Conservation (phyloP, 1,140 invertebrate genomes). For the Atta colombica region DNA sequence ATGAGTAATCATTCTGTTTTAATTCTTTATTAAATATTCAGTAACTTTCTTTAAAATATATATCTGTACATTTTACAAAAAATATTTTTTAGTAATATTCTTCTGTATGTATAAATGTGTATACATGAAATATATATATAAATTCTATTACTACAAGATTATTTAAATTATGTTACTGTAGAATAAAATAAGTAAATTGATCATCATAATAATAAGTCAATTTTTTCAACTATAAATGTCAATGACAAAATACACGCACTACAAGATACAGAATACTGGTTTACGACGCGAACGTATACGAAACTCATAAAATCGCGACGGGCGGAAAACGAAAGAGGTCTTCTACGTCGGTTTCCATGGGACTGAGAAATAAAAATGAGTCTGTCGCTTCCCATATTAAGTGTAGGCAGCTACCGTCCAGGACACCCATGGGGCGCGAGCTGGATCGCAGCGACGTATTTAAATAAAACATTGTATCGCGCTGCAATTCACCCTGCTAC, state of each 20-base stretch:
- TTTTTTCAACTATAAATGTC: conserved; percentile 45
- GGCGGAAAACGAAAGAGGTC: conserved; percentile 65
- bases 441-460: conserved; percentile 80
- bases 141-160: not conserved
- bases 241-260: conserved; percentile 37
- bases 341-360: conserved; percentile 68
- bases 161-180: not conserved
- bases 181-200: conserved; percentile 7
- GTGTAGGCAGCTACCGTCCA: conserved; percentile 80
- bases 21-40: not conserved
- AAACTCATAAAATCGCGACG: conserved; percentile 68
- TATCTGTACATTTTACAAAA: not conserved
- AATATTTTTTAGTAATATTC: not conserved
- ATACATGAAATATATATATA: not conserved
- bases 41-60: not conserved
- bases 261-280: conserved; percentile 39
- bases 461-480: conserved; percentile 82
- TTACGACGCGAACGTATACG: conserved; percentile 48
- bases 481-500: conserved; percentile 76
- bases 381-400: conserved; percentile 81
- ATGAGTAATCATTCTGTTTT: not conserved
- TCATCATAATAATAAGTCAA: conserved; percentile 35
- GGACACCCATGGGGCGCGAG: conserved; percentile 79
- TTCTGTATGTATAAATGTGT: not conserved
- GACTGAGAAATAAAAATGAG: conserved; percentile 81